A percentile compares a stretch with the other conserved stretches of the same genome.
Conservation (phyloP, 1,140 invertebrate species). For the Ips typographus region DNA sequence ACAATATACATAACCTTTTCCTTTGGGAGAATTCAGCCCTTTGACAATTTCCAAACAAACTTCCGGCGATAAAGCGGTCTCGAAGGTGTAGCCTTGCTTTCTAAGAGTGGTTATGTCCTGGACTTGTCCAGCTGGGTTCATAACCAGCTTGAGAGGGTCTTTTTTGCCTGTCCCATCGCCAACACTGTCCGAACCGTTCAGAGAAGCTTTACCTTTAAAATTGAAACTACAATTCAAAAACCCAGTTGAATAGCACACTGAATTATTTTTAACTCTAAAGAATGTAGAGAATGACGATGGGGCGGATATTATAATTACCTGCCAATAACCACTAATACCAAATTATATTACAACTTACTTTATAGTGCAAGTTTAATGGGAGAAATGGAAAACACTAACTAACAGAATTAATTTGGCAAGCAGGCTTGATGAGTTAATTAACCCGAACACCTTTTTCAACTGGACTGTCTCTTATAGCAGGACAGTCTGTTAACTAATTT, state of each 20-base stretch:
- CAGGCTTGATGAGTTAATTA: too few relatives aligned
- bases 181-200: conserved; percentile 34
- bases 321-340: too few relatives aligned
- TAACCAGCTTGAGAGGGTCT: conserved; percentile 71
- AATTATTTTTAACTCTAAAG: background rate
- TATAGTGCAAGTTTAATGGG: too few relatives aligned
- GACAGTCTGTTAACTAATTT: too few relatives aligned
- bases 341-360: too few relatives aligned
- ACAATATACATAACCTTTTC: conserved; percentile 61
- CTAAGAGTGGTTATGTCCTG: conserved; percentile 65
- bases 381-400: too few relatives aligned
- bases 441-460: too few relatives aligned
- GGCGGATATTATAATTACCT: too few relatives aligned
- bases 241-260: background rate
- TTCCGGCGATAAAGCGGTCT: conserved; percentile 67
- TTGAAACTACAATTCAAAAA: background rate
- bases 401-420: too few relatives aligned
- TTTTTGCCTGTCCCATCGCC: conserved; percentile 51
- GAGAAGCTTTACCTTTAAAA: conserved; percentile 38
- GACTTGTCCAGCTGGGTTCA: conserved; percentile 76
- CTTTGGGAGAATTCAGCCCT: conserved; percentile 74
- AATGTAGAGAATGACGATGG: background rate
- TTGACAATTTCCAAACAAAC: conserved; percentile 73
- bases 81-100: conserved; percentile 61
- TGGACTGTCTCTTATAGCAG: too few relatives aligned